Conservation (phyloP, 1,140 invertebrate species). For the Anadara kagoshimensis region DNA sequence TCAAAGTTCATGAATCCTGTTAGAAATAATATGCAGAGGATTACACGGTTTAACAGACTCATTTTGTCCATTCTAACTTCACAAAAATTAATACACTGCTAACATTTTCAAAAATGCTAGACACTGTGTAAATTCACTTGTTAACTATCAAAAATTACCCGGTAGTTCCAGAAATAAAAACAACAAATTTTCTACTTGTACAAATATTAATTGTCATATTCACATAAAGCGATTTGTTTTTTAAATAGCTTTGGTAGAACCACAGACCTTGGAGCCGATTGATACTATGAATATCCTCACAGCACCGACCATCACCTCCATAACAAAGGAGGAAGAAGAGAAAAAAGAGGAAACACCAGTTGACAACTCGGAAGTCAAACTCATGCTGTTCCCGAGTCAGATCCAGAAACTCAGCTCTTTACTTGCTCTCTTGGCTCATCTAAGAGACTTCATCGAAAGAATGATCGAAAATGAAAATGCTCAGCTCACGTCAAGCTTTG, state of each 20-base stretch:
- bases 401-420: conserved; percentile 67
- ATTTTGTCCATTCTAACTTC: no score
- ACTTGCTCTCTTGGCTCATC: conserved; percentile 62
- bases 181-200: no score
- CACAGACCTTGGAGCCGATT: conserved; percentile 56
- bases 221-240: no score
- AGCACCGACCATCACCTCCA: conserved; percentile 35
- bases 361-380: conserved; percentile 50
- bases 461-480: conserved; percentile 45
- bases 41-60: no score
- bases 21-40: no score
- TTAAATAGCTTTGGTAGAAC: conserved; percentile 47
- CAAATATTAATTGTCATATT: no score
- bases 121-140: no score
- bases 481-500: conserved; percentile 49
- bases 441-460: conserved; percentile 62
- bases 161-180: no score
- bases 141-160: no score
- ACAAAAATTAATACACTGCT: no score
- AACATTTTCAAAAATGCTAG: no score
- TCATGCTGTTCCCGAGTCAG: conserved; percentile 69
- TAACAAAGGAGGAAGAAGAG: conserved; percentile 45
- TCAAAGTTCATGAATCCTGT: no score
- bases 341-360: conserved; percentile 25
- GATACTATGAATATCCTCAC: conserved; percentile 67